Conservation (phyloP, 2,888 invertebrate genomes). For the Phengaris alcon region DNA sequence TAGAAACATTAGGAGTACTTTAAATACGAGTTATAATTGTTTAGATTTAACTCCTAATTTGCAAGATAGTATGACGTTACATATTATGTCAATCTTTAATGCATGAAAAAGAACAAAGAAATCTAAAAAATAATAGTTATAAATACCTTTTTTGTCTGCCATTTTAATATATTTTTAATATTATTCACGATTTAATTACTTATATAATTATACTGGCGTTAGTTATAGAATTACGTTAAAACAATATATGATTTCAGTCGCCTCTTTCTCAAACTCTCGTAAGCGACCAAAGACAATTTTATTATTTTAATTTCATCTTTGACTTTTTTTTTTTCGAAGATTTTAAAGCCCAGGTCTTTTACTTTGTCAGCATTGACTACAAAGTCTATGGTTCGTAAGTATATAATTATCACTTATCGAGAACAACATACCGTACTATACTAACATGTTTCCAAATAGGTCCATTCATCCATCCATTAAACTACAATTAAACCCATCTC, state of each 20-base stretch:
- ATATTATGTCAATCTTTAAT: conserved; percentile 61
- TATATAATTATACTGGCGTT: neutral
- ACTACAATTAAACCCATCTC: no score
- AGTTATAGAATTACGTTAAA: neutral
- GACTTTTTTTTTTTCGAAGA: neutral
- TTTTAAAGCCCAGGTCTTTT: neutral
- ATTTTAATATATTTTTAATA: conserved; percentile 53
- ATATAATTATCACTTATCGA: no score
- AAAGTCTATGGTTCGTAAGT: no score
- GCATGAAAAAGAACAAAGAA: conserved; percentile 65
- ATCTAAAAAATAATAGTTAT: conserved; percentile 54
- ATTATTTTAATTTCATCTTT: neutral
- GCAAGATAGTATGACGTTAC: conserved; percentile 63
- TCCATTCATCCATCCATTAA: no score
- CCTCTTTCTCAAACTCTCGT: conserved; percentile 1
- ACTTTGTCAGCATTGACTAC: no score
- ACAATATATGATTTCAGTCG: neutral
- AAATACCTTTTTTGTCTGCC: conserved; percentile 81
- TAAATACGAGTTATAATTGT: conserved; percentile 32
- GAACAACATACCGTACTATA: no score
- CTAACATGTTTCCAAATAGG: no score
- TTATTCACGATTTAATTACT: neutral
- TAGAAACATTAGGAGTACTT: neutral
- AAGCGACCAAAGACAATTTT: neutral
- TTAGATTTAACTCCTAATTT: neutral